A percentile compares a stretch with the other conserved stretches of the same genome.
phyloP scores from a whole-genome alignment of 2,888 invertebrate species.

The Trichopria drosophilae region DNA sequence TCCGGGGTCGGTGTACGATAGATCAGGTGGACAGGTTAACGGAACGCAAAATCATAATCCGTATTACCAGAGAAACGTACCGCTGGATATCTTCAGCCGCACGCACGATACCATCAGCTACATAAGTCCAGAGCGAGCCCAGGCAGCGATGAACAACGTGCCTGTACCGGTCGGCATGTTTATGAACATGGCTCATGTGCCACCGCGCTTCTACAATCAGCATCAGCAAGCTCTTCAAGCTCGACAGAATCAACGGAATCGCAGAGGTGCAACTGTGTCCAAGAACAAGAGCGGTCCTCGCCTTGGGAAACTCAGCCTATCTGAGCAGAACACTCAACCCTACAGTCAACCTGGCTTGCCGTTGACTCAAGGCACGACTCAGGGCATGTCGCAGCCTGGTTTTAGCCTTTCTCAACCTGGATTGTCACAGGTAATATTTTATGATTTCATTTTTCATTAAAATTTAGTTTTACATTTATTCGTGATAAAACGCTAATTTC shows the following conservation, averaged over 20 bases:
- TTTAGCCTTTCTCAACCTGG: constrained; percentile 71
- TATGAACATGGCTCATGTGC: constrained; percentile 83
- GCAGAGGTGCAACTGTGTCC: constrained; percentile 39
- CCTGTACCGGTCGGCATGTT: constrained; percentile 95
- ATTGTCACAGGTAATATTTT: constrained; percentile 71
- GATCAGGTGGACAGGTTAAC: constrained; percentile 62
- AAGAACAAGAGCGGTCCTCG: constrained; percentile 49
- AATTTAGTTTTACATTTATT: too few species aligned
- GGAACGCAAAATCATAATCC: constrained; percentile 54
- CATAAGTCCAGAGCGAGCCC: constrained; percentile 83
- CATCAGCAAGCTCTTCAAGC: constrained; percentile 70
- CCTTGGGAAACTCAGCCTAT: constrained; percentile 63
- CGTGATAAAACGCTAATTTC: too few species aligned
- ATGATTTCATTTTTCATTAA: too few species aligned
- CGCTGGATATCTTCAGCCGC: constrained; percentile 67
- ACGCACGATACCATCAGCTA: constrained; percentile 91
- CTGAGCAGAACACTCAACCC: constrained; percentile 74
- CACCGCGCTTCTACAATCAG: constrained; percentile 76
- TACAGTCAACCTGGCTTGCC: constrained; percentile 62
- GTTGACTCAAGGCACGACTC: constrained; percentile 60
- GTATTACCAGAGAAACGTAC: constrained; percentile 57
- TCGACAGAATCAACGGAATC: constrained; percentile 58
- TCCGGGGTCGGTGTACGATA: constrained; percentile 89
- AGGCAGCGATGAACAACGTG: constrained; percentile 75
- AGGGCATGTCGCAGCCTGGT: constrained; percentile 71